Evolutionary conservation across 2,113 vertebrate genomes (phyloP).

Genomic region (Panthera leo): DNA sequence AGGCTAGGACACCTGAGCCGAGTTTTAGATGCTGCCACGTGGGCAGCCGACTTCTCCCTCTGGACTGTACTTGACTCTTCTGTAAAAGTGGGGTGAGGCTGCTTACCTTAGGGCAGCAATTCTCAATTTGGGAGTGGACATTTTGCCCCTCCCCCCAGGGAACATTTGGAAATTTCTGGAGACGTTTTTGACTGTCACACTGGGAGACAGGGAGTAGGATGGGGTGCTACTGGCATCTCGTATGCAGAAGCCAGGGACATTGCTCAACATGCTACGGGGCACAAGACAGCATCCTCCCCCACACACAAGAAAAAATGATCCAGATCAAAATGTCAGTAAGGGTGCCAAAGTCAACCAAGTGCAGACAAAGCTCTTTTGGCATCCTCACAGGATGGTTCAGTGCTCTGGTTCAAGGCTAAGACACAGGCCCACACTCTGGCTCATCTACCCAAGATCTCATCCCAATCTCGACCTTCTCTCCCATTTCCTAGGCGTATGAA

Average conservation of each 20-base stretch:
- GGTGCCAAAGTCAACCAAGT: background rate
- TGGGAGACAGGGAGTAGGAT: background rate
- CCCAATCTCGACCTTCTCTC: background rate
- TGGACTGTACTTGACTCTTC: background rate
- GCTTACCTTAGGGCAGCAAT: background rate
- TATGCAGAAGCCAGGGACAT: background rate
- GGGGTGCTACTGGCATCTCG: background rate
- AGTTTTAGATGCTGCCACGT: background rate
- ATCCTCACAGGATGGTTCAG: background rate
- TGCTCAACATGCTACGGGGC: accelerated
- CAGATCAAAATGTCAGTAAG: background rate
- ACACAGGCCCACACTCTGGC: accelerated
- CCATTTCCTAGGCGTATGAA: background rate
- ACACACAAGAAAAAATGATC: background rate
- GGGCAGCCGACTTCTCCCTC: background rate
- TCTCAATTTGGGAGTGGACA: background rate
- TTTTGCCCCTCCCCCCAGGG: background rate
- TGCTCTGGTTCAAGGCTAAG: background rate
- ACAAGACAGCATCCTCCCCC: background rate
- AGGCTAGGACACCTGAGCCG: background rate
- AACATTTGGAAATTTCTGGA: background rate
- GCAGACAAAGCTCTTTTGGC: background rate
- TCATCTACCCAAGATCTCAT: background rate
- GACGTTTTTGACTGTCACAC: background rate
- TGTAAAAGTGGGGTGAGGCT: background rate